Evolutionary conservation across 2,888 invertebrate genomes (phyloP).

Genomic region (Cancer borealis): DNA sequence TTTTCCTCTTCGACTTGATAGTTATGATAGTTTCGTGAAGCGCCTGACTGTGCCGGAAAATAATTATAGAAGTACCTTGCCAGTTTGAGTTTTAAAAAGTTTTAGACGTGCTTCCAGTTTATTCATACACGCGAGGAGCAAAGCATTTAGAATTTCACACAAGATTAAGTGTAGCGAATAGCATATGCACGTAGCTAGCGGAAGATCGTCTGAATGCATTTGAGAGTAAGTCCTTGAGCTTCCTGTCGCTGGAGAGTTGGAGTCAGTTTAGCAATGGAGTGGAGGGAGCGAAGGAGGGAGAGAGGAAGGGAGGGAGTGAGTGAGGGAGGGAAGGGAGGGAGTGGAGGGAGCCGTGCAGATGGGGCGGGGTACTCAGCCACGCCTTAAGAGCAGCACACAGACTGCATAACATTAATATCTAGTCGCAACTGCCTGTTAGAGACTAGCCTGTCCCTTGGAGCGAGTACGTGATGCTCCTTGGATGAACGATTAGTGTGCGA

Average conservation of each 20-base stretch:
- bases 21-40: not conserved
- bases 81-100: not conserved
- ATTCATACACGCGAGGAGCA: not conserved
- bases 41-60: not conserved
- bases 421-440: not conserved
- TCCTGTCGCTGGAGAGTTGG: not conserved
- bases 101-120: not conserved
- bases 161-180: not conserved
- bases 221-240: slow-evolving; percentile 17
- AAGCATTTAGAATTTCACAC: not conserved
- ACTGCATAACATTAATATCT: slow-evolving; percentile 20
- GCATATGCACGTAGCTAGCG: not conserved
- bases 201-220: not conserved
- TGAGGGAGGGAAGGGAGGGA: not conserved
- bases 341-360: not conserved
- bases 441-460: not conserved
- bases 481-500: slow-evolving; percentile 2
- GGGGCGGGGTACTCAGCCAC: not conserved
- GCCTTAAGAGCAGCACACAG: slow-evolving; percentile 10
- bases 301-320: not conserved
- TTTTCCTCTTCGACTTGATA: not conserved
- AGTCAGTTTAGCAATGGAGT: not conserved
- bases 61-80: not conserved
- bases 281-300: not conserved
- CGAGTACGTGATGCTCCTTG: not conserved